Base-by-base conservation (phyloP, 2,797 vertebrate genomes). In the Dermochelys coriacea region DNA sequence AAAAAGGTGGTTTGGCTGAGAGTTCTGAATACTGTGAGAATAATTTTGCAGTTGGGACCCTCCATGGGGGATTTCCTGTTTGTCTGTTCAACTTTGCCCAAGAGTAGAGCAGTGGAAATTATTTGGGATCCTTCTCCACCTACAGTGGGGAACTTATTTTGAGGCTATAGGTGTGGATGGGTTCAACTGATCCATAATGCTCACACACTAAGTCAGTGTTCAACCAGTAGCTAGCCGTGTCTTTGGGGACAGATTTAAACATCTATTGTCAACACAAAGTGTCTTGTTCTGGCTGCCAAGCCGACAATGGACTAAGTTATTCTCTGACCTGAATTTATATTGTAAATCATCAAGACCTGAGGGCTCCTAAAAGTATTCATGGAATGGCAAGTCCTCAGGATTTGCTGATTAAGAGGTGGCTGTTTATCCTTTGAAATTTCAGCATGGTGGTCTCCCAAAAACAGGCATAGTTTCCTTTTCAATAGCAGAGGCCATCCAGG, bases 21-120 rank as follows among this genome's bases (percentile, higher is more conserved):
- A 95, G 93, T 97, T 97, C 92, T 97, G 93, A 97, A 96, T 95
- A 95, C 0, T 49, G 94, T 89, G 93, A 96, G 96, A 97, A 97
- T 97, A 98, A 97, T 97, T 96, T 94, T 97, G 93, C 81, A 89
- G 81, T 52, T 41, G 84, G 85, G 91, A 93, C 93, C 95, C 80
- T 92, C 96, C 95, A 95, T 77, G 27, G 95, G 91, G 96, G 88
- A 90, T 95, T 93, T 95, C 95, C 71, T 94, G 84, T 93, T 96
- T 96, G 71, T 93, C 94, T 96, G 77, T 89, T 93, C 86, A 93
- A 93, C 84, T 88, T 94, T 78, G 11, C 91, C 96, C 80, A 92
- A 0, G 37, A 97, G 91, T 47, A 88, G 86, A 97, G 86, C 79
- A 90, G 86, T 78, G 86, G 93, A 96, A 95, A 91, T 95, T 90